Conservation (phyloP, 2,888 invertebrate genomes). For the Dasypogon diadema region DNA sequence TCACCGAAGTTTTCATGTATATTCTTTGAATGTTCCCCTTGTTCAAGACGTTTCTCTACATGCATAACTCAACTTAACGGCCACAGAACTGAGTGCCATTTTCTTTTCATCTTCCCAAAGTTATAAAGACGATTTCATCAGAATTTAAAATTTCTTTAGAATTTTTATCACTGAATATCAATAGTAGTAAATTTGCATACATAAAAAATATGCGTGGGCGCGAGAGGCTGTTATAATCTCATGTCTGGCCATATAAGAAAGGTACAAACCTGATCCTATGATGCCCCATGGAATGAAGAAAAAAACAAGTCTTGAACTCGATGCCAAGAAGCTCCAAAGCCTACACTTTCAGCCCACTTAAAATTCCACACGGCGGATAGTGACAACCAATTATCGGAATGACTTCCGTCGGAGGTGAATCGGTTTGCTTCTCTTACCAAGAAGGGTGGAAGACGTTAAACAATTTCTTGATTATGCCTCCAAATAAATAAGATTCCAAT, state of each 20-base stretch:
- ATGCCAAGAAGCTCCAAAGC: conserved; percentile 7
- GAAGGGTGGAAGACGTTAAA: conserved; percentile 46
- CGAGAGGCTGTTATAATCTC: conserved; percentile 7
- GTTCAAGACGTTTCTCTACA: not conserved
- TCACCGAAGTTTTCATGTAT: too few relatives aligned
- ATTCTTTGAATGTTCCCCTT: not conserved
- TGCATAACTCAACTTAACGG: not conserved
- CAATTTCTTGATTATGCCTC: conserved; percentile 20
- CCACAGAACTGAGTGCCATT: not conserved
- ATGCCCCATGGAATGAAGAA: not conserved
- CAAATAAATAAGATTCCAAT: conserved; percentile 37
- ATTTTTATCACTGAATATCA: conserved; percentile 37
- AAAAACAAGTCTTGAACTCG: not conserved
- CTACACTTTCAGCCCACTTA: conserved; percentile 54
- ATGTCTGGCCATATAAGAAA: not conserved
- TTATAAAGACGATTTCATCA: conserved; percentile 12
- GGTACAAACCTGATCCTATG: conserved; percentile 4
- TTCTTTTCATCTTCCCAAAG: conserved; percentile 1
- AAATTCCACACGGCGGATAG: conserved; percentile 52
- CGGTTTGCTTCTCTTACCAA: too few relatives aligned
- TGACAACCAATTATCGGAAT: conserved; percentile 58
- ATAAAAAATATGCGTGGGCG: conserved; percentile 37
- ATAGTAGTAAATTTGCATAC: conserved; percentile 29
- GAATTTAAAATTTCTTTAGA: conserved; percentile 39
- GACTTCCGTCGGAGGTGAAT: conserved; percentile 56